phyloP scores from a whole-genome alignment of 2,888 invertebrate species.

The Diarsia dahlii region DNA sequence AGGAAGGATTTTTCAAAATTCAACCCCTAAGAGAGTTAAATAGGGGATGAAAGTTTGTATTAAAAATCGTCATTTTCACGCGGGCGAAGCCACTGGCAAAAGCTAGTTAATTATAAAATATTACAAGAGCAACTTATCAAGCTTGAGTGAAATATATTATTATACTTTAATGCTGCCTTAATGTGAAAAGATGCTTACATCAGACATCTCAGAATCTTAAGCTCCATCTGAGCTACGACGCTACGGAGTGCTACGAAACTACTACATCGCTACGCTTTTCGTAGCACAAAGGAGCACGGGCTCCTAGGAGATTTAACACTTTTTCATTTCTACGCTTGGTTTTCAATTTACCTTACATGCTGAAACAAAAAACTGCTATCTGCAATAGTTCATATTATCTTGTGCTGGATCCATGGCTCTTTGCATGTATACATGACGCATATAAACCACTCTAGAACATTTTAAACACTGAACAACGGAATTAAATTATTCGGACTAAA shows the following conservation, averaged over 20 bases:
- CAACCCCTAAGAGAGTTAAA: no score
- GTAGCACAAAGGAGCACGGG: slow-evolving; percentile 11
- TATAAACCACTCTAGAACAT: slow-evolving; percentile 21
- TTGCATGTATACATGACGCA: background rate
- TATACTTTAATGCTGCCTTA: no score
- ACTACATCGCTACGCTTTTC: slow-evolving; percentile 30
- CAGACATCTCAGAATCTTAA: background rate
- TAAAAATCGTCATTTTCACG: no score
- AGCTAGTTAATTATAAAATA: background rate
- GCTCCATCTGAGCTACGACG: background rate
- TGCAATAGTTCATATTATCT: background rate
- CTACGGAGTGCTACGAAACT: slow-evolving; percentile 12
- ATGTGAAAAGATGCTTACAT: background rate
- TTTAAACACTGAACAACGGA: slow-evolving; percentile 35
- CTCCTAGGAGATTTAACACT: background rate
- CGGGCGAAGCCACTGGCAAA: no score
- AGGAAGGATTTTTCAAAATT: no score
- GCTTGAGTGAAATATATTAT: background rate
- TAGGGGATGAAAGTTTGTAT: no score
- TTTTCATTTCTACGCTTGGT: background rate
- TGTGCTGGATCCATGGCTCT: background rate
- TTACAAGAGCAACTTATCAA: background rate
- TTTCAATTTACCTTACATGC: background rate
- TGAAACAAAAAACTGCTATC: background rate
- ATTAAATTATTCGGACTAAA: slow-evolving; percentile 53